Evolutionary conservation across 2,888 invertebrate genomes (phyloP).

Genomic region (Microdon myrmicae): DNA sequence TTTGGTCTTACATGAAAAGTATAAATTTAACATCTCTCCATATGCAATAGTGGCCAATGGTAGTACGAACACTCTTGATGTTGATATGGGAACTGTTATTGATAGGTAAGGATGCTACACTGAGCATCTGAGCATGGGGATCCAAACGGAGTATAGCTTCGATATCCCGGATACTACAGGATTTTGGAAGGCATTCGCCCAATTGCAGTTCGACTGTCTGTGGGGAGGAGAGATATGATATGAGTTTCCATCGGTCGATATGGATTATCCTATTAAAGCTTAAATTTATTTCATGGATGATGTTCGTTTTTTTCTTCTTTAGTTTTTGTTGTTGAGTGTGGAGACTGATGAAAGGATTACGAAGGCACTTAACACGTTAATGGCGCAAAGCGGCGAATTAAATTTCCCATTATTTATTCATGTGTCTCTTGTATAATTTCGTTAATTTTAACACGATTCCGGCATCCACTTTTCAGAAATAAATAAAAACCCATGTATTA

Average conservation of each 20-base stretch:
- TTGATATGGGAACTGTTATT: slow-evolving; percentile 62
- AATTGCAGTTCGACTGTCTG: slow-evolving; percentile 76
- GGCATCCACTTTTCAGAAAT: too few relatives aligned
- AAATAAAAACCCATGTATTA: too few relatives aligned
- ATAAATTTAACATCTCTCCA: slow-evolving; percentile 75
- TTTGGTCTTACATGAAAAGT: slow-evolving; percentile 72
- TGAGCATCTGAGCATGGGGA: slow-evolving; percentile 61
- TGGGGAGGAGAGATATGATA: neutral
- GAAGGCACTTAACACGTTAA: too few relatives aligned
- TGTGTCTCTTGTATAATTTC: too few relatives aligned
- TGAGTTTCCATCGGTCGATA: neutral
- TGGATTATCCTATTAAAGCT: too few relatives aligned
- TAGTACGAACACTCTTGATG: slow-evolving; percentile 73
- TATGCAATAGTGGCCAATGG: slow-evolving; percentile 76
- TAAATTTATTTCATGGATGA: too few relatives aligned
- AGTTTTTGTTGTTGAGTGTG: neutral
- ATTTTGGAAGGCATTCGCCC: slow-evolving; percentile 79
- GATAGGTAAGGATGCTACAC: slow-evolving; percentile 50
- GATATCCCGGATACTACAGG: slow-evolving; percentile 72
- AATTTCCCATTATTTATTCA: too few relatives aligned
- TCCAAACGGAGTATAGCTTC: slow-evolving; percentile 66
- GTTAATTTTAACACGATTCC: too few relatives aligned
- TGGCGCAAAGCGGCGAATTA: too few relatives aligned
- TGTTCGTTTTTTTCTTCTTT: neutral
- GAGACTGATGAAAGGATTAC: neutral